Base-by-base conservation (phyloP, 2,113 vertebrate species). In the Gracilinanus agilis region DNA sequence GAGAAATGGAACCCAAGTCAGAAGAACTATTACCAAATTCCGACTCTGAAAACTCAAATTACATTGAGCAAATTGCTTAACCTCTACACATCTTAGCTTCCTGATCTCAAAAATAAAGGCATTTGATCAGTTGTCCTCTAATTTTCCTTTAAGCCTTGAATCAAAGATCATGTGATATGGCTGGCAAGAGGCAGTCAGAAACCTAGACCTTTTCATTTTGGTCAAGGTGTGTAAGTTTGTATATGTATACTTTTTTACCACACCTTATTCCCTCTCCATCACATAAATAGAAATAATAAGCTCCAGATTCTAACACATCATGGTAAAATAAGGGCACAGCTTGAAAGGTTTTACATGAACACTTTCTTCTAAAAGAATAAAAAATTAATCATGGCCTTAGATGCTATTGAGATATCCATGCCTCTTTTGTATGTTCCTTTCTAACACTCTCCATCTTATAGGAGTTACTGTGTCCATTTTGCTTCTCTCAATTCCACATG, bases 341-440 rank as follows among this genome's bases (percentile, higher is more conserved):
- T 95, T 97, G 94, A 90, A 97, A 93, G 93, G 93, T 95, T 97
- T 93, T 94, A 24, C 94, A 94, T 97, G 91, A n/a, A 90, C 91
- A 93, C 94, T 93, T 94, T 55, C 95, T 97, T 96, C 93, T 93
- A 88, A 93, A 91, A 96, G 96, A 94, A 98, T 97, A 96, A 97
- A 97, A 96, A 97, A 98, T 97, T 97, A 98, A 97, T 98, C 97
- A 97, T 88, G 92, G 94, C 97, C 92, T 97, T 92, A 92, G 96
- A 97, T 90, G 92, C 92, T 94, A 90, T 24, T 90, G 90, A 93
- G 96, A 94, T 88, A 92, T 34, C 55, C 54, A 88, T 16, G 75
- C 49, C 88, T 83, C 94, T 93, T 94, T 49, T 94, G 88, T 90
- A 25, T 89, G 55, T 90, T 24, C 95, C 93, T 97, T 97, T 96